phyloP scores from a whole-genome alignment of 2,797 vertebrate species.

The Cephalopachus bancanus region DNA sequence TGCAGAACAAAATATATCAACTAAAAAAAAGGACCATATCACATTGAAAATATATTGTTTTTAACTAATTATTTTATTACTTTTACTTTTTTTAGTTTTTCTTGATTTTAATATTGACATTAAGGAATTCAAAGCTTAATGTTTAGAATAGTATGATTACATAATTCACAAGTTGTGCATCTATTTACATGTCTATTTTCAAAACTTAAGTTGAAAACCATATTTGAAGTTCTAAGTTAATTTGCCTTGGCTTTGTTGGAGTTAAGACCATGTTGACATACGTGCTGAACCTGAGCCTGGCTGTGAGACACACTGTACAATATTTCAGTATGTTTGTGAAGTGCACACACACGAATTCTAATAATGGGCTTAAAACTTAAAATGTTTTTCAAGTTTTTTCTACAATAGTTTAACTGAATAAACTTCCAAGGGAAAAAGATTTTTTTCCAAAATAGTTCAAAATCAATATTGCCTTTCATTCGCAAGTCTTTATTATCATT shows the following conservation, averaged over 20 bases:
- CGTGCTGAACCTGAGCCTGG: not conserved
- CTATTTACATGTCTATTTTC: constrained; percentile 14
- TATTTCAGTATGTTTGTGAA: not conserved
- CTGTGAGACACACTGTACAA: not conserved
- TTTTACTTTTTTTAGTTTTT: not conserved
- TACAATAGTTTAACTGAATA: not conserved
- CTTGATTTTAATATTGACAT: constrained; percentile 36
- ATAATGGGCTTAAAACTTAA: not conserved
- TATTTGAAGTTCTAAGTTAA: constrained; percentile 28
- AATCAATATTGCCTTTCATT: constrained; percentile 1
- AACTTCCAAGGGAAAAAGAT: not conserved
- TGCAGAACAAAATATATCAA: not conserved
- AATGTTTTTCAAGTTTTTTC: not conserved
- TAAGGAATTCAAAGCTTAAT: not conserved
- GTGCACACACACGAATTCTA: not conserved
- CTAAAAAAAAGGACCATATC: not conserved
- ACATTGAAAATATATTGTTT: not conserved
- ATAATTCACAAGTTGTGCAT: not conserved
- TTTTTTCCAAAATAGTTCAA: not conserved
- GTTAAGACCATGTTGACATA: not conserved
- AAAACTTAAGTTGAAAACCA: constrained; percentile 13
- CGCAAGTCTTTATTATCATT: not conserved
- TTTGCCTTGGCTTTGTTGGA: not conserved
- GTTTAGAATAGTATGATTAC: not conserved
- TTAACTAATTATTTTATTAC: not conserved